phyloP scores from a whole-genome alignment of 53 echinoderm and acorn worm species.

The Zoroaster sp. region DNA sequence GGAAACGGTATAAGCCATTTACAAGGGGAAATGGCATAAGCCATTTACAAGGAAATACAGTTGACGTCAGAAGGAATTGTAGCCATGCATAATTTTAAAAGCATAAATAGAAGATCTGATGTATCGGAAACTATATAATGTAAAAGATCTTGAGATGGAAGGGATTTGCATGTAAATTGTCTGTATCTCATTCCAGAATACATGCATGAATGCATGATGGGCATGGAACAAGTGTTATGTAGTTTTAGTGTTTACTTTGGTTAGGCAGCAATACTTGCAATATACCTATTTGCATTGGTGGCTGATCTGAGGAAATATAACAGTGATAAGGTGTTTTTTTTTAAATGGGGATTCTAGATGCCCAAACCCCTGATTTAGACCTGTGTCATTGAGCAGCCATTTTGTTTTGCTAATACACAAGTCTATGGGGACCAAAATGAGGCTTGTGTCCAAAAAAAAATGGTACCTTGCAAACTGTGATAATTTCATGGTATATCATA shows the following conservation, averaged over 20 bases:
- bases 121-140: background rate
- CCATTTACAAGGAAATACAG: background rate
- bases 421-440: background rate
- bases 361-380: no score
- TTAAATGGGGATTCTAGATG: no score
- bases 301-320: no score
- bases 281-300: no score
- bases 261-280: no score
- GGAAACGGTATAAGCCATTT: background rate
- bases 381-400: no score
- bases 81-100: no score
- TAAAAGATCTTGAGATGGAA: no score
- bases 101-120: background rate
- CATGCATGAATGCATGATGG: background rate
- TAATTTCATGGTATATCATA: no score
- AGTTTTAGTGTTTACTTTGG: background rate
- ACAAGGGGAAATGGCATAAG: background rate
- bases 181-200: background rate
- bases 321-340: no score
- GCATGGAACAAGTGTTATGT: background rate
- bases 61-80: background rate
- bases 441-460: background rate
- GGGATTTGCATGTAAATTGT: background rate
- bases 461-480: background rate
- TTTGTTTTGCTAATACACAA: background rate